Conservation (phyloP, 2,113 vertebrate species). For the Ptilonorhynchus violaceus region DNA sequence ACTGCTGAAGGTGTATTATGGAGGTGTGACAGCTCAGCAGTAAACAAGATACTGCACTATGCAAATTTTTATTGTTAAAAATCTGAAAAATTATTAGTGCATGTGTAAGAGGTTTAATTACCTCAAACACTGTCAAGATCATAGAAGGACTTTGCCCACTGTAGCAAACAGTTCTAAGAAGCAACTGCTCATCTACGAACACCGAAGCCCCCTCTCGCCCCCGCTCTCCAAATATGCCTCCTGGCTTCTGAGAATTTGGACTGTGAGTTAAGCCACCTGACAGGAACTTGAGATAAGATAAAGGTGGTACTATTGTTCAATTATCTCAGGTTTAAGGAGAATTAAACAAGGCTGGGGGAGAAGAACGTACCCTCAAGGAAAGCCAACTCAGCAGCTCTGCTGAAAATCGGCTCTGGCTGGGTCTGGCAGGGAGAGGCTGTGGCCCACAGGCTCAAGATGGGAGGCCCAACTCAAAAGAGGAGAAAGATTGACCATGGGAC, state of each 20-base stretch:
- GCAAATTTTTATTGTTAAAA: neutral
- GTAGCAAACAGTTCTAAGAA: neutral
- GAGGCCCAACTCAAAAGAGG: neutral
- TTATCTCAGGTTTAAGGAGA: neutral
- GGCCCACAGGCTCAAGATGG: neutral
- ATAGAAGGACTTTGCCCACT: neutral
- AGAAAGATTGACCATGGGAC: neutral
- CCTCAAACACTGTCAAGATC: neutral
- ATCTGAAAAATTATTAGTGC: neutral
- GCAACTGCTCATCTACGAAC: neutral
- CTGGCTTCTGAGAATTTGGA: neutral
- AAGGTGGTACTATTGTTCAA: neutral
- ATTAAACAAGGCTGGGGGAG: neutral
- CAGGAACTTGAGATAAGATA: neutral
- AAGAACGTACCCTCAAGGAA: neutral
- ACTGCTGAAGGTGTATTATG: neutral
- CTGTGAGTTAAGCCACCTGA: neutral
- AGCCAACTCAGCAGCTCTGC: neutral
- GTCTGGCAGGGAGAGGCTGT: neutral
- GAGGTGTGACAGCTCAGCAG: neutral
- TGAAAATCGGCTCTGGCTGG: neutral
- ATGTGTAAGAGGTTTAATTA: neutral
- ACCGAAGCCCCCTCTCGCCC: neutral
- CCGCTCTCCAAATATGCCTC: neutral
- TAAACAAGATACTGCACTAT: neutral